Conservation (phyloP, 2,888 invertebrate species). For the Agrilus cyanescens region DNA sequence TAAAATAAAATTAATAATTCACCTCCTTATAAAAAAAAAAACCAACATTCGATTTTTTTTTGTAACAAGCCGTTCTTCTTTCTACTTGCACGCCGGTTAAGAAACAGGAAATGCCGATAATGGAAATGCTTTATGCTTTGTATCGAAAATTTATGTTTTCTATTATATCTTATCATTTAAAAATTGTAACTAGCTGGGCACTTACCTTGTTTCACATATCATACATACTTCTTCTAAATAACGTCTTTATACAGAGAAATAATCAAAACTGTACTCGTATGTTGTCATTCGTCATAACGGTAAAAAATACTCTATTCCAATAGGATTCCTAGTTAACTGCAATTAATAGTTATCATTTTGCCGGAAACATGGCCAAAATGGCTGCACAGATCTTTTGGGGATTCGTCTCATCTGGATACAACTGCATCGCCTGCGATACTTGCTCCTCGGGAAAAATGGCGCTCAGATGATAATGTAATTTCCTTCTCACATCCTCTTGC, state of each 20-base stretch:
- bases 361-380: constrained; percentile 63
- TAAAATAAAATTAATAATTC: no score
- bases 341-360: constrained; percentile 29
- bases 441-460: constrained; percentile 84
- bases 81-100: no score
- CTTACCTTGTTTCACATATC: no score
- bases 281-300: background rate
- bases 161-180: no score
- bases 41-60: no score
- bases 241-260: background rate
- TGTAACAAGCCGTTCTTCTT: no score
- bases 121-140: no score
- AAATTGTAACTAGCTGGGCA: no score
- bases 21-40: no score
- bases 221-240: background rate
- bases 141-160: no score
- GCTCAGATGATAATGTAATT: constrained; percentile 78
- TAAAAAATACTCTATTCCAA: background rate
- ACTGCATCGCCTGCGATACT: constrained; percentile 77
- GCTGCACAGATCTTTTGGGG: constrained; percentile 82
- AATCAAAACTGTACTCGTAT: background rate
- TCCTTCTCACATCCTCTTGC: constrained; percentile 56
- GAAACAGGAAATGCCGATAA: no score
- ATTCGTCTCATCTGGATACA: constrained; percentile 81
- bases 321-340: background rate